A percentile compares a stretch with the other conserved stretches of the same genome.
phyloP scores from a whole-genome alignment of 2,797 vertebrate species.

The Peromyscus attwateri region DNA sequence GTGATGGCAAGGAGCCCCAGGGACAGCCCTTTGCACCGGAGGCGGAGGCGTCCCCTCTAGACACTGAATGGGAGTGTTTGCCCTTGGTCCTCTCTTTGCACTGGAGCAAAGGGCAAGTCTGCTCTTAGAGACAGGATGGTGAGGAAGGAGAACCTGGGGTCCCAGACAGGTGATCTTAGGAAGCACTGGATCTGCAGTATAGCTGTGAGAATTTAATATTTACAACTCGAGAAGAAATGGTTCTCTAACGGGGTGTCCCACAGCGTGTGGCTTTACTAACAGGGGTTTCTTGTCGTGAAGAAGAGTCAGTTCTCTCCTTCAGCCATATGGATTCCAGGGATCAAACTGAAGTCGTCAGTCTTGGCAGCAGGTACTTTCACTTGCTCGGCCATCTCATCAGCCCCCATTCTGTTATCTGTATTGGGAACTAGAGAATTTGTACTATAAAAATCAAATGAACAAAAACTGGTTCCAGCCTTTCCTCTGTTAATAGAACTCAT shows the following conservation, averaged over 20 bases:
- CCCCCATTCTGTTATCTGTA: background rate
- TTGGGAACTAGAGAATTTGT: background rate
- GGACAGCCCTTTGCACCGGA: background rate
- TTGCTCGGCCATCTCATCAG: background rate
- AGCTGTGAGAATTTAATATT: constrained; percentile 46
- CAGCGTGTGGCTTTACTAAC: background rate
- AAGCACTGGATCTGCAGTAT: background rate
- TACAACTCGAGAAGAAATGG: background rate
- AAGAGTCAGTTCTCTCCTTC: background rate
- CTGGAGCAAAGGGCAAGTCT: background rate
- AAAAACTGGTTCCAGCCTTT: constrained; percentile 28
- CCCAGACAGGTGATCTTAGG: background rate
- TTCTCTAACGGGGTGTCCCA: constrained; percentile 33
- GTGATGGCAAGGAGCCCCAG: background rate
- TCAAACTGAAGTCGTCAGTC: background rate
- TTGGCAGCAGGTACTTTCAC: too few species aligned
- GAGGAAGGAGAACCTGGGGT: background rate
- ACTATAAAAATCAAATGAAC: background rate
- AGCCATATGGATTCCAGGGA: background rate
- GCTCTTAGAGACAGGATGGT: background rate
- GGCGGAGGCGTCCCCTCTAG: constrained; percentile 23
- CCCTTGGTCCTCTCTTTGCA: constrained; percentile 3
- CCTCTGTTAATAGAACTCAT: background rate
- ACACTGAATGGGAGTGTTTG: background rate
- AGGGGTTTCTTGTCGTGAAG: constrained; percentile 44